phyloP scores from a whole-genome alignment of 23 tunicate species.

The Corella eumyota region DNA sequence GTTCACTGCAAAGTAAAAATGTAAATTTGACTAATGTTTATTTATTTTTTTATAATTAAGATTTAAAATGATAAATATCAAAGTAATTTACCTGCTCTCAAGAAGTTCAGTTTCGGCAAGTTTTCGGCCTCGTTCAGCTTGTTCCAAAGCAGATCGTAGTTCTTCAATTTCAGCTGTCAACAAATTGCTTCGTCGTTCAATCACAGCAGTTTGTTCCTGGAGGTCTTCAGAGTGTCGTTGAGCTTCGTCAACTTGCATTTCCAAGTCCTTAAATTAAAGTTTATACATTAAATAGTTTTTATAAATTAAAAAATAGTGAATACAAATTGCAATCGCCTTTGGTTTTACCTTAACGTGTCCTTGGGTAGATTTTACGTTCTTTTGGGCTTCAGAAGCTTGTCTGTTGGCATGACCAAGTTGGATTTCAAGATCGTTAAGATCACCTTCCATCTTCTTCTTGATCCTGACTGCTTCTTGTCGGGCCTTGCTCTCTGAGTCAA shows the following conservation, averaged over 20 bases:
- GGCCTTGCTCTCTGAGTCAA: conserved; percentile 92
- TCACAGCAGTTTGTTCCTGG: conserved; percentile 72
- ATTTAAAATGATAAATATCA: no score
- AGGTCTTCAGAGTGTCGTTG: conserved; percentile 13
- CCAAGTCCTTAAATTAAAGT: no score
- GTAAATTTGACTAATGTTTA: background rate
- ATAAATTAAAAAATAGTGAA: no score
- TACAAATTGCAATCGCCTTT: no score
- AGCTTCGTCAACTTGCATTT: no score
- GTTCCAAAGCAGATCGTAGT: conserved; percentile 80
- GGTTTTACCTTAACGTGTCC: conserved; percentile 82
- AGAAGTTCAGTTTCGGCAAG: conserved; percentile 72
- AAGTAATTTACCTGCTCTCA: conserved; percentile 79
- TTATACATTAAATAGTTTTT: no score
- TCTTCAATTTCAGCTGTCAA: conserved; percentile 91
- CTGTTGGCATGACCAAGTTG: conserved; percentile 91
- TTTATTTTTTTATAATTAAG: no score
- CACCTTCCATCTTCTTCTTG: conserved; percentile 97
- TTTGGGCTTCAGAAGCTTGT: conserved; percentile 89
- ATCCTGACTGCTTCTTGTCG: conserved; percentile 97
- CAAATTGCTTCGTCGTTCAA: conserved; percentile 76
- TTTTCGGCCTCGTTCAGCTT: conserved; percentile 96
- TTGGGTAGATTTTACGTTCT: conserved; percentile 58
- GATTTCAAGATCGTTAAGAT: conserved; percentile 89
- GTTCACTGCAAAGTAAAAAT: conserved; percentile 29